Conservation (phyloP, 2,113 vertebrate species). For the Alaudala cheleensis region DNA sequence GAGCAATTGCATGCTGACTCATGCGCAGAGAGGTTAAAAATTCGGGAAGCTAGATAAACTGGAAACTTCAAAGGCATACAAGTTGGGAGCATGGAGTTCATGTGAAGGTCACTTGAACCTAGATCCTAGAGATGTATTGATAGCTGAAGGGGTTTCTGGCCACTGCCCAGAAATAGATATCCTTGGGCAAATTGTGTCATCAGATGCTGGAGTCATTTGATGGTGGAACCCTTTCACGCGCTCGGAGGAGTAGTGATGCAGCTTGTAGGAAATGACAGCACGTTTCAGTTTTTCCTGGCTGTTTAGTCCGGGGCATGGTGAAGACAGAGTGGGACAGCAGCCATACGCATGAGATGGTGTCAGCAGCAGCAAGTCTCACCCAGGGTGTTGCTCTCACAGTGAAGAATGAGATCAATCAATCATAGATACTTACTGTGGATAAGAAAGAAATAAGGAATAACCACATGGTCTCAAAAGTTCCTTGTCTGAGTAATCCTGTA, state of each 20-base stretch:
- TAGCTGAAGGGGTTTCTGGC: constrained; percentile 53
- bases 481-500: neutral
- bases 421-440: neutral
- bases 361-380: neutral
- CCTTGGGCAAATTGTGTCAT: constrained; percentile 44
- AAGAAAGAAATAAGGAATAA: neutral
- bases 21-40: neutral
- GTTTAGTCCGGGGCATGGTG: constrained; percentile 15
- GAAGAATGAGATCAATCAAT: neutral
- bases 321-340: constrained; percentile 33
- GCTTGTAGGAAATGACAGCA: constrained; percentile 58
- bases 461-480: neutral
- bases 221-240: constrained; percentile 20
- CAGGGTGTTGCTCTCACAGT: neutral
- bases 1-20: neutral
- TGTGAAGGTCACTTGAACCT: constrained; percentile 50
- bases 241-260: neutral
- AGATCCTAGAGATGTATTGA: constrained; percentile 46
- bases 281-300: constrained; percentile 65
- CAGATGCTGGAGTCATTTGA: constrained; percentile 33
- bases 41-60: constrained; percentile 34
- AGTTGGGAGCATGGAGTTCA: constrained; percentile 33
- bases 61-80: constrained; percentile 42
- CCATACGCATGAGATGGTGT: neutral
- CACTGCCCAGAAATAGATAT: constrained; percentile 37